phyloP scores from a whole-genome alignment of 1,140 invertebrate species.

The Manduca sexta region DNA sequence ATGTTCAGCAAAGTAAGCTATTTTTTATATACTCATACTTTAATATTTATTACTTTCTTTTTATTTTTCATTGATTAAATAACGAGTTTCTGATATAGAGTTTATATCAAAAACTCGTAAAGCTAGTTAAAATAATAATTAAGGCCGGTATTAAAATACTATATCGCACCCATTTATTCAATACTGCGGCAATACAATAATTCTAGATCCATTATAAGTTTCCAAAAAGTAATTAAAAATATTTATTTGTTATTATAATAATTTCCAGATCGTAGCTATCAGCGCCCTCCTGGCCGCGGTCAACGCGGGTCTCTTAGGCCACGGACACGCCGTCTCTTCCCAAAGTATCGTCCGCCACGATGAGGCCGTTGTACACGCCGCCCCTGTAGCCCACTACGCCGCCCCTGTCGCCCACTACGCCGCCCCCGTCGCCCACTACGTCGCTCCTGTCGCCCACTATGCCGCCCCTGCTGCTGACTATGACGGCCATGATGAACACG shows the following conservation, averaged over 20 bases:
- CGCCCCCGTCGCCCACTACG: constrained; percentile 19
- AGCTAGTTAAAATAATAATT: background rate
- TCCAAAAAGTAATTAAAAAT: background rate
- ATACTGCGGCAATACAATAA: background rate
- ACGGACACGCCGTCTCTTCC: constrained; percentile 38
- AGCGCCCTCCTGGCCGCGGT: constrained; percentile 26
- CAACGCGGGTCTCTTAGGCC: constrained; percentile 13
- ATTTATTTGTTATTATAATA: background rate
- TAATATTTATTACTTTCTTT: background rate
- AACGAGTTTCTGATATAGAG: no score
- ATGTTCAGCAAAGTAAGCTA: constrained; percentile 38
- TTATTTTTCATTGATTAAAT: no score
- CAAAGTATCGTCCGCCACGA: constrained; percentile 46
- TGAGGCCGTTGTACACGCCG: constrained; percentile 2
- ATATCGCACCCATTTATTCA: background rate
- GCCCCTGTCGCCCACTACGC: constrained; percentile 28
- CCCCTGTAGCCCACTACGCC: constrained; percentile 3
- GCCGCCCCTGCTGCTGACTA: constrained; percentile 2
- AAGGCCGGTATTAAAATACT: background rate
- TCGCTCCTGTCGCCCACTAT: constrained; percentile 5
- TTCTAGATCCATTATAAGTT: no score
- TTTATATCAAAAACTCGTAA: constrained; percentile 2
- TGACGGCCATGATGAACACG: constrained; percentile 8
- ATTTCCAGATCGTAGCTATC: constrained; percentile 29
- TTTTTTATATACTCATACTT: no score